Evolutionary conservation across 1,140 invertebrate species (phyloP).

Genomic region (Ganaspis sp.): DNA sequence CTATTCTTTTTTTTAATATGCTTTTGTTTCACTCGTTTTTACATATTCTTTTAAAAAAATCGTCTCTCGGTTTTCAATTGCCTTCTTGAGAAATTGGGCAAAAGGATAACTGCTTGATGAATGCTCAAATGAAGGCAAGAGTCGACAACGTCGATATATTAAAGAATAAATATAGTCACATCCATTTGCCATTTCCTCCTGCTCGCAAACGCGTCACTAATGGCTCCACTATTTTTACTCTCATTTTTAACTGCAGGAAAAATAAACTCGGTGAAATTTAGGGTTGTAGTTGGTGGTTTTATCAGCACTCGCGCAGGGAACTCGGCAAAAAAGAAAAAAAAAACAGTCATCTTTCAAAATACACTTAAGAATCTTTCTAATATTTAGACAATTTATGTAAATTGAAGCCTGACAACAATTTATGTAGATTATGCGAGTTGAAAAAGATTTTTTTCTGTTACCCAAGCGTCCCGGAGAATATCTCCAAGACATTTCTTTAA

Average conservation of each 20-base stretch:
- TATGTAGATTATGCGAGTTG: too few species aligned
- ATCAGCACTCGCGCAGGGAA: neutral
- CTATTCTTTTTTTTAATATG: too few species aligned
- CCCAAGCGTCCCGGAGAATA: neutral
- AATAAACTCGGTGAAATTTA: constrained; percentile 13
- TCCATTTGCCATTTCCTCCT: neutral
- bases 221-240: constrained; percentile 27
- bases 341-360: neutral
- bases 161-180: constrained; percentile 28
- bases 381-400: neutral
- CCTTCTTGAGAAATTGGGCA: too few species aligned
- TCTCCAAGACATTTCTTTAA: neutral
- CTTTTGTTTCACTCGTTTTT: too few species aligned
- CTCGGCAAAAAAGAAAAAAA: neutral
- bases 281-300: constrained; percentile 10
- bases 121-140: constrained; percentile 23
- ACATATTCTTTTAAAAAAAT: too few species aligned
- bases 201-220: constrained; percentile 8
- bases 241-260: constrained; percentile 29
- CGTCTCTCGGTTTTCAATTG: too few species aligned
- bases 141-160: constrained; percentile 17
- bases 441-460: neutral
- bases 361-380: neutral
- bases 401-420: too few species aligned
- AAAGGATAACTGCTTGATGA: neutral